Evolutionary conservation across 2,888 invertebrate genomes (phyloP).

Genomic region (Tanypteryx hageni): DNA sequence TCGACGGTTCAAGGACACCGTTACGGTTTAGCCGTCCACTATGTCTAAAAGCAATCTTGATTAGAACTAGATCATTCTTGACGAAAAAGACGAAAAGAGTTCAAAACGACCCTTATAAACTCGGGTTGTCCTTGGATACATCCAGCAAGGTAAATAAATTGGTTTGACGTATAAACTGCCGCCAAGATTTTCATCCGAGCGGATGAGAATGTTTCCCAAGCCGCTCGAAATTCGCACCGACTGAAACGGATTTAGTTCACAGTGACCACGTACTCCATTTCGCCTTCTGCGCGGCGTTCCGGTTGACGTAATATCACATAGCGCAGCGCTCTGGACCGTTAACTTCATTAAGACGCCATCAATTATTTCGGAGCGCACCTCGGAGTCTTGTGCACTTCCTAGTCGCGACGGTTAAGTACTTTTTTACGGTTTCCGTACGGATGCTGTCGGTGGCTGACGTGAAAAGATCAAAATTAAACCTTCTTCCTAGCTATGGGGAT

Average conservation of each 20-base stretch:
- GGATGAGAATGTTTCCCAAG: no score
- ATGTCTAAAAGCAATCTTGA: no score
- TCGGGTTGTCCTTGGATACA: no score
- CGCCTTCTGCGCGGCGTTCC: not conserved
- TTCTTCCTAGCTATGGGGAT: not conserved
- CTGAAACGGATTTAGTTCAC: not conserved
- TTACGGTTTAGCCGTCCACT: no score
- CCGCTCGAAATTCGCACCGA: not conserved
- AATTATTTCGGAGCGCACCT: not conserved
- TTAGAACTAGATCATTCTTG: no score
- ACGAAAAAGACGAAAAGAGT: no score
- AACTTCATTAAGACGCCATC: slow-evolving; percentile 18
- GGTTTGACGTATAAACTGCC: no score
- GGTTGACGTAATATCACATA: not conserved
- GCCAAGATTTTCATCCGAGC: no score
- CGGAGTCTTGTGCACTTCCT: not conserved
- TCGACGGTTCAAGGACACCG: no score
- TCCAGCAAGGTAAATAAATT: no score
- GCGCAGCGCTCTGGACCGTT: not conserved
- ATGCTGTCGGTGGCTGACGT: not conserved
- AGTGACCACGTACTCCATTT: not conserved
- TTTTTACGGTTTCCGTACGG: not conserved
- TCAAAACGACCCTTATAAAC: no score
- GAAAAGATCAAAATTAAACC: not conserved
- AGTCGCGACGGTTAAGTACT: not conserved